These are phyloP conservation scores for Alca torda DNA, from an alignment of 2,797 vertebrate genomes.

Conservation along the genomic window DNA sequence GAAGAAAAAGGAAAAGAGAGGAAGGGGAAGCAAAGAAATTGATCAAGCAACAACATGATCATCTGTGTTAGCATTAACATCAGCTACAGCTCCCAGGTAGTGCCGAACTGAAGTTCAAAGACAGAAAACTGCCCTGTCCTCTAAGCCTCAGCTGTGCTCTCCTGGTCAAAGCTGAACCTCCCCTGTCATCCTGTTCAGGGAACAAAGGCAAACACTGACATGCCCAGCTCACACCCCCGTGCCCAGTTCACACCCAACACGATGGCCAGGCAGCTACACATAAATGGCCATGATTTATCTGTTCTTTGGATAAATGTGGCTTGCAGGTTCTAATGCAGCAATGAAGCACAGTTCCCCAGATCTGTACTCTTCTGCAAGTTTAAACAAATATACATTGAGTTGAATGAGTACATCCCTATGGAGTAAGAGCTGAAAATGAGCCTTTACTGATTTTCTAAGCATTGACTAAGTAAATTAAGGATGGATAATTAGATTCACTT, in stretches of 20 bases:
- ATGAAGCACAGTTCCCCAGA: neutral
- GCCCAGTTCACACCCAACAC: neutral
- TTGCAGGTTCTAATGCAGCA: neutral
- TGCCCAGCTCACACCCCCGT: neutral
- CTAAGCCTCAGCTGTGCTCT: neutral
- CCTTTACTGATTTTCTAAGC: neutral
- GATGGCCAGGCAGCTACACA: neutral
- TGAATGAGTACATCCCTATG: neutral
- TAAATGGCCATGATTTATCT: neutral
- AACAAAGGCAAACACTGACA: accelerated
- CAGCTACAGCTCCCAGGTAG: neutral
- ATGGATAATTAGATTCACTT: neutral
- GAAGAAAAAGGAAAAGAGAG: accelerated
- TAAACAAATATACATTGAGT: neutral
- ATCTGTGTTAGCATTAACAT: neutral
- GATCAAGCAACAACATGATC: neutral
- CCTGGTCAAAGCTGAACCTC: neutral
- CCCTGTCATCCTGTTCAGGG: neutral
- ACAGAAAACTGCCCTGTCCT: neutral
- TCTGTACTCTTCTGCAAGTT: neutral
- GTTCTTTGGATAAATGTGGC: neutral
- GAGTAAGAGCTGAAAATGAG: neutral
- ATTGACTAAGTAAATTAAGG: neutral
- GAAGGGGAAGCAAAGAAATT: neutral
- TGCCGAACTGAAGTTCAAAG: neutral